These are phyloP conservation scores for Ichneumoninae sp. DNA, from an alignment of 2,888 invertebrate species.

Conservation along the genomic window DNA sequence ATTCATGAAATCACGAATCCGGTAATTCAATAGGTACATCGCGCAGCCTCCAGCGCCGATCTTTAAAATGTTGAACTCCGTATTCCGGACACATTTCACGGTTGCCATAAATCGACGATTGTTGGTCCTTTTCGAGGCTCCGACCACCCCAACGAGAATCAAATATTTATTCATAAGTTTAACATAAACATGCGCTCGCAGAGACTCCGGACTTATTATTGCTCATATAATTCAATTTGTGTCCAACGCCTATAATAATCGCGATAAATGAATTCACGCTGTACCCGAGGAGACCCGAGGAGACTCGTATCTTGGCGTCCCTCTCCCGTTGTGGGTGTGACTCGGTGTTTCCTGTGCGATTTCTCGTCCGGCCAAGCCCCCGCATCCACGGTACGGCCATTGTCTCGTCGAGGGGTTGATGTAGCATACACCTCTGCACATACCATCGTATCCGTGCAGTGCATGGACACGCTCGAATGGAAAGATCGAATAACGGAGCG, in stretches of 20 bases:
- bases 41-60: background rate
- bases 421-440: constrained; percentile 23
- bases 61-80: background rate
- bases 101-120: background rate
- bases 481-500: constrained; percentile 14
- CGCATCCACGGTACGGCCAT: constrained; percentile 44
- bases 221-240: constrained; percentile 13
- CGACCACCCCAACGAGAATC: background rate
- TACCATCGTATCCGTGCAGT: background rate
- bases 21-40: background rate
- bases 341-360: constrained; percentile 51
- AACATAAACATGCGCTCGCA: background rate
- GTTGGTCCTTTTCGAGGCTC: background rate
- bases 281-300: constrained; percentile 10
- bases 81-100: background rate
- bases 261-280: constrained; percentile 28
- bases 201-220: background rate
- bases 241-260: background rate
- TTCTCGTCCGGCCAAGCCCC: constrained; percentile 29
- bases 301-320: constrained; percentile 17
- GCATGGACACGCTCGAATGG: constrained; percentile 26
- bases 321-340: constrained; percentile 54
- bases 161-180: background rate
- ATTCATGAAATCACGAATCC: too few relatives aligned
- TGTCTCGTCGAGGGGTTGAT: constrained; percentile 53